Base-by-base conservation (phyloP, 2,797 vertebrate species). In the Poecilia gillii region DNA sequence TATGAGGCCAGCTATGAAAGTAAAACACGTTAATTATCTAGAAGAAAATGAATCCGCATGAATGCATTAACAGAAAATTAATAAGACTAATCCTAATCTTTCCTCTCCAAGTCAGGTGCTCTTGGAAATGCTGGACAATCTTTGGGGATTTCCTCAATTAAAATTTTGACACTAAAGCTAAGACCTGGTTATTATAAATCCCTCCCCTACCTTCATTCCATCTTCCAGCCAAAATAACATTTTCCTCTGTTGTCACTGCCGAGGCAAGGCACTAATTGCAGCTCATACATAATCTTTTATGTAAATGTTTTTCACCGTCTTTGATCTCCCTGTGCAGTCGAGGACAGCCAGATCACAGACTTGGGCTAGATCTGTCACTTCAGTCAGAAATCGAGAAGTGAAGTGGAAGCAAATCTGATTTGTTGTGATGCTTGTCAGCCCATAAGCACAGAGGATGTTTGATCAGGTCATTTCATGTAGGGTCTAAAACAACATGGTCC, bases 271-370 rank as follows among this genome's bases (percentile, higher is more conserved):
- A 47, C 92, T 93, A 95, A 95, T 95, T 95, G 94, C 90, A 72
- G 89, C 87, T 93, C 89, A 88, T 93, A 93, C 93, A 95, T 95
- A 95, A 94, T 95, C 90, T 92, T 87, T 88, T 90, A 91, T 94
- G 91, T 86, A 92, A 92, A 95, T 95, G 88, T 57, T 89, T 90
- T 79, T 78, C 28, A 76, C 78, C 73, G 78, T 84, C 92, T 94
- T 94, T 95, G 91, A 95, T 95, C 90, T 92, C 86, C 36, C 72
- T 77, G 28, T 84, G 90, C 87, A 77, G 82, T 80, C 66, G 81
- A 90, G 88, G 92, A 93, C 88, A 85, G 90, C 74, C 81, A 55
- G 87, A 93, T 93, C 91, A 92, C 82, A 91, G 86, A 90, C 89
- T 83, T 62, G 84, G 84, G 85, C 87, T 81, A 80, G 87, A 91